Base-by-base conservation (phyloP, 2,797 vertebrate species). In the Monodelphis domestica region DNA sequence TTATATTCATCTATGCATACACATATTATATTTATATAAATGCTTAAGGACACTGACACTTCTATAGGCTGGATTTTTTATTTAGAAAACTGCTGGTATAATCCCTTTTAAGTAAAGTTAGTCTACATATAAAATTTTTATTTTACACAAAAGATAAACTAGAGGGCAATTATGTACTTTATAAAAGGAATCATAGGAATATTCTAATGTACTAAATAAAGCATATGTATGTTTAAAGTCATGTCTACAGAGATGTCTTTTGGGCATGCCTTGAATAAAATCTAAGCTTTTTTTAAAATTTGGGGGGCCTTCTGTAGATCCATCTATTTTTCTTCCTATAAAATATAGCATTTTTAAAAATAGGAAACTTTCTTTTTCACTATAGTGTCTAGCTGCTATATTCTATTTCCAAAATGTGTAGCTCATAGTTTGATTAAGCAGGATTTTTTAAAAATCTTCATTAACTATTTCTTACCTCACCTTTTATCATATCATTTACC, bases 21-120 rank as follows among this genome's bases (percentile, higher is more conserved):
- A 26, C 7, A 11, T 28, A 28, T 28, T 56, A 56, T 56, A 28
- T 28, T 56, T 11, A 59, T 33, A 59, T 33, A 33, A 59, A 59
- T 59, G 26, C 59, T 59, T 59, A 12, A 59, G 30, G 59, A 33
- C 12, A n/a, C n/a, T n/a, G n/a, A n/a, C n/a, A 59, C 33, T 59
- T 33, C 33, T 59, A 11, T 51, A 51, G 12, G 53, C 95, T 92
- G 29, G 53, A 50, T 94, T n/a, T 89, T 54, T 6, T 51, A 84
- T 96, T 93, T 94, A 50, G 45, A 94, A 94, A 29, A 89, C 55
- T 63, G 12, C 30, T 88, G 52, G 9, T 78, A 95, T 92, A 59
- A 14, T 95, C 91, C 92, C 53, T 6, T 91, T 12, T 88, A 59
- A 33, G 11, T 30, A 63, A 15, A 15, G 0, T 87, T 5, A 52